Percentiles rank a stretch among this genome's conserved stretches.
Conservation (phyloP, 2,888 invertebrate species). For the Macaria liturata region DNA sequence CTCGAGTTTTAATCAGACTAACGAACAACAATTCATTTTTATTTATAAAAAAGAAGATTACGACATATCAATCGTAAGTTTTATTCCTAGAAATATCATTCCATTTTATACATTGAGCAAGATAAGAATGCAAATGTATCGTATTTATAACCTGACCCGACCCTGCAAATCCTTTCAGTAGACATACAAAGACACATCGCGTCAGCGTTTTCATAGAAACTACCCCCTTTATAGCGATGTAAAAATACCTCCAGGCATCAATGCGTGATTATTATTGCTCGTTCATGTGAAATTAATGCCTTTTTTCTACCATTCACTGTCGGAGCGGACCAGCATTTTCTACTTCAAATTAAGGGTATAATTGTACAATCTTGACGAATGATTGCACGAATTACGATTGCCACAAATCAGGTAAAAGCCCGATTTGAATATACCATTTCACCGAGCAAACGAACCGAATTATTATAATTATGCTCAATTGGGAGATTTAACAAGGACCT, state of each 20-base stretch:
- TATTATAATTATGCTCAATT: constrained; percentile 17
- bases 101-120: too few relatives aligned
- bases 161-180: constrained; percentile 31
- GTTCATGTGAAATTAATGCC: constrained; percentile 51
- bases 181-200: constrained; percentile 37
- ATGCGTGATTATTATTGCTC: constrained; percentile 48
- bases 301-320: constrained; percentile 31
- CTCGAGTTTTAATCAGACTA: too few relatives aligned
- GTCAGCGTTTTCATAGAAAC: constrained; percentile 43
- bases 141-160: constrained; percentile 23
- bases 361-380: constrained; percentile 22
- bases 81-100: too few relatives aligned
- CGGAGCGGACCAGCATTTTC: constrained; percentile 30
- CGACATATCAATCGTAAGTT: too few relatives aligned
- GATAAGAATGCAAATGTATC: constrained; percentile 10
- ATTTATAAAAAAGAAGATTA: too few relatives aligned
- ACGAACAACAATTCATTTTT: too few relatives aligned
- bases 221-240: constrained; percentile 34
- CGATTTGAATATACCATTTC: background rate
- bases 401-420: constrained; percentile 23
- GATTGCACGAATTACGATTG: constrained; percentile 32
- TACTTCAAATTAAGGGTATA: constrained; percentile 31
- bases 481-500: constrained; percentile 6
- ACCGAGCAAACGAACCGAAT: constrained; percentile 8
- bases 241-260: constrained; percentile 36